These are phyloP conservation scores for Aselliscus stoliczkanus DNA, from an alignment of 2,797 vertebrate species.

Conservation along the genomic window DNA sequence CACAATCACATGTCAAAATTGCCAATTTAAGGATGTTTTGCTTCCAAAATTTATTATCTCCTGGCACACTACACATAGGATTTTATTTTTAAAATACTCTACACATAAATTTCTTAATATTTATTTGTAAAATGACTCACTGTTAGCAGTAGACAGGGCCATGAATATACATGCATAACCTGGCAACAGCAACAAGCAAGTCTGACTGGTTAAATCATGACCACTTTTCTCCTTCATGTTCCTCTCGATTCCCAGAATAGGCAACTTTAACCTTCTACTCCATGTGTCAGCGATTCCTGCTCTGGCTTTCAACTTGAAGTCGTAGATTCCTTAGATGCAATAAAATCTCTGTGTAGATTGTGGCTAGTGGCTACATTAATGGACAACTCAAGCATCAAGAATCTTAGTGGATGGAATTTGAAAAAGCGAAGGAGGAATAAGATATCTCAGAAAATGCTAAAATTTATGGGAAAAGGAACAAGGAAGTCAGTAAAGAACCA, in stretches of 20 bases:
- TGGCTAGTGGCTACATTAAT: not conserved
- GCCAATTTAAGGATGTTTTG: slow-evolving; percentile 21
- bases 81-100: slow-evolving; percentile 19
- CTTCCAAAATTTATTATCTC: slow-evolving; percentile 38
- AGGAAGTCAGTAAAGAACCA: slow-evolving; percentile 8
- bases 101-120: slow-evolving; percentile 39
- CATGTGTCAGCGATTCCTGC: slow-evolving; percentile 35
- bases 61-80: not conserved
- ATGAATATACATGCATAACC: not conserved
- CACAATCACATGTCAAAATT: not conserved
- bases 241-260: slow-evolving; percentile 40
- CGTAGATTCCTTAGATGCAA: not conserved
- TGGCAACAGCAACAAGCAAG: not conserved
- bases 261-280: slow-evolving; percentile 56
- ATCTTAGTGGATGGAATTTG: not conserved
- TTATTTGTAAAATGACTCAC: slow-evolving; percentile 53
- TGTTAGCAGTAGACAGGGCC: slow-evolving; percentile 15
- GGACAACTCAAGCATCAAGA: not conserved
- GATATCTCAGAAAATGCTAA: not conserved
- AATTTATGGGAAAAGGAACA: not conserved
- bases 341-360: not conserved
- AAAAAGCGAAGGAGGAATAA: not conserved
- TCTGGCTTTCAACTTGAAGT: slow-evolving; percentile 49
- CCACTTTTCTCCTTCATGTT: not conserved
- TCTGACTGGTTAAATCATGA: not conserved